phyloP scores from a whole-genome alignment of 2,797 vertebrate species.

The Acanthurus leucopareius region DNA sequence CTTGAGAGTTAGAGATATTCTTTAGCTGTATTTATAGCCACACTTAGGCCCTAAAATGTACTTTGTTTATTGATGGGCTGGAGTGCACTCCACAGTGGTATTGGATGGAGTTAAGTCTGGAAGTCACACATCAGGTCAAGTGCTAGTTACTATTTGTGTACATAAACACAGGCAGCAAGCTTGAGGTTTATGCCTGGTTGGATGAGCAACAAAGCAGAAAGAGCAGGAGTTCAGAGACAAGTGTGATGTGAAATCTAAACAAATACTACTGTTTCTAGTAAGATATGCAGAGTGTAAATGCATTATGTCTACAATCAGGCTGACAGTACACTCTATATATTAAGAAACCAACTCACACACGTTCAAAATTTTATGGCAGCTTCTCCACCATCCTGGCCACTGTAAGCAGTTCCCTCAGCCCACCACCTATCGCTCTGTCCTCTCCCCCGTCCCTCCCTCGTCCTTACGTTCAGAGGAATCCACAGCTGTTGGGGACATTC shows the following conservation, averaged over 20 bases:
- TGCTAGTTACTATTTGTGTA: constrained; percentile 64
- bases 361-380: neutral
- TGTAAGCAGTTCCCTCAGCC: constrained; percentile 18
- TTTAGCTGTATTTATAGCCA: constrained; percentile 59
- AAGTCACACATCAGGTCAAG: constrained; percentile 57
- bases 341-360: neutral
- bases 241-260: constrained; percentile 4
- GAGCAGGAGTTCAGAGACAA: constrained; percentile 32
- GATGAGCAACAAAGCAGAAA: constrained; percentile 40
- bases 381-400: constrained; percentile 24
- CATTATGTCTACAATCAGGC: neutral
- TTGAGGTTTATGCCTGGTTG: constrained; percentile 25
- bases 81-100: constrained; percentile 38
- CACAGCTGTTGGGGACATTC: constrained; percentile 84
- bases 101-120: constrained; percentile 45
- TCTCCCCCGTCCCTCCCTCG: constrained; percentile 14
- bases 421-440: constrained; percentile 41
- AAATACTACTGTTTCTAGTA: constrained; percentile 14
- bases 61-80: constrained; percentile 62
- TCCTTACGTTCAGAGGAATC: constrained; percentile 72
- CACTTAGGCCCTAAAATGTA: constrained; percentile 43
- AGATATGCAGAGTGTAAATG: constrained; percentile 5
- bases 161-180: constrained; percentile 43
- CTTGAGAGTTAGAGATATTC: constrained; percentile 58
- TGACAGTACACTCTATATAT: neutral